phyloP scores from a whole-genome alignment of 1,140 invertebrate genomes.

The Manduca sexta region DNA sequence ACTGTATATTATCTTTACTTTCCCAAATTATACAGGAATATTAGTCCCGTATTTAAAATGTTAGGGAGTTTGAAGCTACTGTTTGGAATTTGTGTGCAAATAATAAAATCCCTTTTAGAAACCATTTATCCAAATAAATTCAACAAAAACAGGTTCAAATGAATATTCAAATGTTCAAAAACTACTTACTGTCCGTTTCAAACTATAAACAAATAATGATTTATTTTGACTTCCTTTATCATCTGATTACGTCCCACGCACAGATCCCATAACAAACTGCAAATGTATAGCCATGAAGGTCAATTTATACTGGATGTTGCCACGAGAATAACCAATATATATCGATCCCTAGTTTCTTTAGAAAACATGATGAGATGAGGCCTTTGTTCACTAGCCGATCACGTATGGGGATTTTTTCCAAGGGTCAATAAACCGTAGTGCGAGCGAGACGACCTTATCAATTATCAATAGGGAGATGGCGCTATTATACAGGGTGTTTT shows the following conservation, averaged over 20 bases:
- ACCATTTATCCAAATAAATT: too few relatives aligned
- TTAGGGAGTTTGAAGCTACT: too few relatives aligned
- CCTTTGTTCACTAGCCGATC: constrained; percentile 14
- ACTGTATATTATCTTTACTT: too few relatives aligned
- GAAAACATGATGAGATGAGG: neutral
- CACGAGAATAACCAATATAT: neutral
- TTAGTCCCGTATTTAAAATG: too few relatives aligned
- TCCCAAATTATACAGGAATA: too few relatives aligned
- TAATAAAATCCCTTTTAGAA: too few relatives aligned
- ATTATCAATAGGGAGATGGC: constrained; percentile 32
- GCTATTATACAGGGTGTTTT: constrained; percentile 1
- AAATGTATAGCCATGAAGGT: constrained; percentile 2
- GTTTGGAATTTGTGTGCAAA: too few relatives aligned
- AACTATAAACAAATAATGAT: too few relatives aligned
- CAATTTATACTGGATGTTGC: constrained; percentile 11
- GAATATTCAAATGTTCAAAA: too few relatives aligned
- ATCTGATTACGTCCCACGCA: constrained; percentile 1
- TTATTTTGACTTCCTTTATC: too few relatives aligned
- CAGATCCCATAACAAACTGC: neutral
- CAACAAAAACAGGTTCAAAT: too few relatives aligned
- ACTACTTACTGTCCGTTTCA: too few relatives aligned
- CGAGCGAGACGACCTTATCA: constrained; percentile 48
- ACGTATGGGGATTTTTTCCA: constrained; percentile 28
- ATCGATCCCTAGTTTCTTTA: neutral
- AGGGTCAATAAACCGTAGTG: constrained; percentile 41